A percentile compares a stretch with the other conserved stretches of the same genome.
Conservation (phyloP, 2,797 vertebrate genomes). For the Tragelaphus oryx region DNA sequence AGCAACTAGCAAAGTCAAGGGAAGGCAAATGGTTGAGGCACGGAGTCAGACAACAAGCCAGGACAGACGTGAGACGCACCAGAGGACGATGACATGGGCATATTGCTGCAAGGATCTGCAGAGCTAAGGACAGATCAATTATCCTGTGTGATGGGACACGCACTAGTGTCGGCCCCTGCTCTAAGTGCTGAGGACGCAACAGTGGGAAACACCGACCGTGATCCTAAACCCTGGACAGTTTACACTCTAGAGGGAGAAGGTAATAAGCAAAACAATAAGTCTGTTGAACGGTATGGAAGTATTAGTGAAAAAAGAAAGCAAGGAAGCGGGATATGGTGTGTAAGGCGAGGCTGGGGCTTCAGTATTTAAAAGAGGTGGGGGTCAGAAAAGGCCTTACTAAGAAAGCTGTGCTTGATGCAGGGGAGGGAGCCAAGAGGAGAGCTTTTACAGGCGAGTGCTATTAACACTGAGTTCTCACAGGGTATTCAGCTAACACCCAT, state of each 20-base stretch:
- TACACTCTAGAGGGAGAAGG: not conserved
- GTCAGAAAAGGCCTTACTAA: not conserved
- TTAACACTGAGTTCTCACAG: not conserved
- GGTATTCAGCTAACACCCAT: not conserved
- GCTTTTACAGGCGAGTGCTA: not conserved
- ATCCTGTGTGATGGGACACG: not conserved
- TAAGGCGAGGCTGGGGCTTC: not conserved
- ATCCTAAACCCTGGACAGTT: not conserved
- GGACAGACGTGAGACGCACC: not conserved
- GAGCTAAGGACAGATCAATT: not conserved
- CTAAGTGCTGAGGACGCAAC: not conserved
- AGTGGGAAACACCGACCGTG: not conserved
- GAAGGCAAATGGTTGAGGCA: not conserved
- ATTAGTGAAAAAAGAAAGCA: not conserved
- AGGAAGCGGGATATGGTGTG: not conserved
- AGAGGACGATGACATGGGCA: not conserved
- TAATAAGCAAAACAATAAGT: not conserved
- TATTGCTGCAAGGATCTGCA: not conserved
- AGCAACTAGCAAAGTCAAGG: not conserved
- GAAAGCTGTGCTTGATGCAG: not conserved
- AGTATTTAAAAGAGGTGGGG: not conserved
- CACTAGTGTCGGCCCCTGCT: not conserved
- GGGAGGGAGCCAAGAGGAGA: too few relatives aligned
- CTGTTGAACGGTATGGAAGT: not conserved
- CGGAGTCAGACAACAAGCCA: not conserved